Evolutionary conservation across 2,797 vertebrate genomes (phyloP).

Genomic region (Ctenosaura bakeri): DNA sequence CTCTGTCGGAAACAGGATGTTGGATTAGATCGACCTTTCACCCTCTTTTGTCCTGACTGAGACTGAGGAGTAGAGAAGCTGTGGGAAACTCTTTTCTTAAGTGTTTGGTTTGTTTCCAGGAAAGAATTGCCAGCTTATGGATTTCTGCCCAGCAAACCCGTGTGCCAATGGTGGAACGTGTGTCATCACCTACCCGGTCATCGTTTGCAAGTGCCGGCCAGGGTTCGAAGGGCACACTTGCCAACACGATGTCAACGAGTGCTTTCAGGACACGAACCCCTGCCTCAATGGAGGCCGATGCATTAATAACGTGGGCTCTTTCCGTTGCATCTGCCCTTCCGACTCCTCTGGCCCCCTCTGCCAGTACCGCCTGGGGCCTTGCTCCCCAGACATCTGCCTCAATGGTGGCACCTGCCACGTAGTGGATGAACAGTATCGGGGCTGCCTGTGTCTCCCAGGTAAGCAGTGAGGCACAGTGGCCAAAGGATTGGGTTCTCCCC

Average conservation of each 20-base stretch:
- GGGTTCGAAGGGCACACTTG: constrained; percentile 76
- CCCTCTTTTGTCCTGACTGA: neutral
- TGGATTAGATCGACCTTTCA: neutral
- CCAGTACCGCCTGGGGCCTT: constrained; percentile 62
- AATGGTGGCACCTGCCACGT: constrained; percentile 71
- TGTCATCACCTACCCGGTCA: constrained; percentile 73
- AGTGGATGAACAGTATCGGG: constrained; percentile 51
- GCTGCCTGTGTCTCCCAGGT: constrained; percentile 77
- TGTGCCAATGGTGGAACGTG: constrained; percentile 74
- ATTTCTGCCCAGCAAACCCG: constrained; percentile 76
- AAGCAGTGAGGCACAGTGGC: neutral
- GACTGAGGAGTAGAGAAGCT: neutral
- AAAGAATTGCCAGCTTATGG: constrained; percentile 69
- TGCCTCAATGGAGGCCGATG: constrained; percentile 72
- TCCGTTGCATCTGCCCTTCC: constrained; percentile 69
- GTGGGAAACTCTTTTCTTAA: neutral
- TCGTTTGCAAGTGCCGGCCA: constrained; percentile 71
- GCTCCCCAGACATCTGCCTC: constrained; percentile 53
- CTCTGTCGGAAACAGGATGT: neutral
- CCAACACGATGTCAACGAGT: constrained; percentile 73
- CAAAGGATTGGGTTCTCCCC: neutral
- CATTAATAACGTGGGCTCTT: constrained; percentile 73
- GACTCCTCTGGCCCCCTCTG: constrained; percentile 61
- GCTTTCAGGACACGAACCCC: constrained; percentile 55
- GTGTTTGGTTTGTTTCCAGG: constrained; percentile 54